Evolutionary conservation across 2,888 invertebrate species (phyloP).

Genomic region (Baccha elongata): DNA sequence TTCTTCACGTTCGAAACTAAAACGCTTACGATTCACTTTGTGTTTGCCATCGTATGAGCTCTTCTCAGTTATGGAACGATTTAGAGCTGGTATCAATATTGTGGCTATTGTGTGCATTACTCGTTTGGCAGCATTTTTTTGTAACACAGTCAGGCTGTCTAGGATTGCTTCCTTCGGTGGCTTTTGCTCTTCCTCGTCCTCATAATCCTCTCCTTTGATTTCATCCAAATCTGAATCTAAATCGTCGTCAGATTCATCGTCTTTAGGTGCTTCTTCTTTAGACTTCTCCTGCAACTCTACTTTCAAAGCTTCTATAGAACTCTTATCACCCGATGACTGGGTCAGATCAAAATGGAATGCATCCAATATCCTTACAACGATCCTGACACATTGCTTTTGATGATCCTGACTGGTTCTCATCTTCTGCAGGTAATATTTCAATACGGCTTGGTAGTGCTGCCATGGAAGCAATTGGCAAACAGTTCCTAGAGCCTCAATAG

Average conservation of each 20-base stretch:
- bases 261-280: conserved; percentile 74
- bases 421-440: conserved; percentile 91
- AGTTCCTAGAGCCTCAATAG: conserved; percentile 90
- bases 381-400: conserved; percentile 92
- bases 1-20: conserved; percentile 90
- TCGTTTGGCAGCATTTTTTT: conserved; percentile 88
- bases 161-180: conserved; percentile 73
- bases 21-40: conserved; percentile 88
- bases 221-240: conserved; percentile 75
- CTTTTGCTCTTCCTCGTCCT: conserved; percentile 80
- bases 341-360: conserved; percentile 95
- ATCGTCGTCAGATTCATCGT: conserved; percentile 79
- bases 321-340: conserved; percentile 82
- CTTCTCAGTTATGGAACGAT: conserved; percentile 87
- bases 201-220: conserved; percentile 74
- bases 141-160: conserved; percentile 84
- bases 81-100: conserved; percentile 90
- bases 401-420: conserved; percentile 88
- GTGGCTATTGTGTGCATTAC: conserved; percentile 88
- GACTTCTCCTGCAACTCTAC: conserved; percentile 75
- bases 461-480: conserved; percentile 92
- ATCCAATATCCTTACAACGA: conserved; percentile 91
- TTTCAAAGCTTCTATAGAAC: conserved; percentile 75
- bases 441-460: conserved; percentile 92
- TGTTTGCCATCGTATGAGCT: conserved; percentile 90